Evolutionary conservation across 2,113 vertebrate species (phyloP), one percentile per base, ranked within the genome.

Genomic region (Suncus etruscus): DNA sequence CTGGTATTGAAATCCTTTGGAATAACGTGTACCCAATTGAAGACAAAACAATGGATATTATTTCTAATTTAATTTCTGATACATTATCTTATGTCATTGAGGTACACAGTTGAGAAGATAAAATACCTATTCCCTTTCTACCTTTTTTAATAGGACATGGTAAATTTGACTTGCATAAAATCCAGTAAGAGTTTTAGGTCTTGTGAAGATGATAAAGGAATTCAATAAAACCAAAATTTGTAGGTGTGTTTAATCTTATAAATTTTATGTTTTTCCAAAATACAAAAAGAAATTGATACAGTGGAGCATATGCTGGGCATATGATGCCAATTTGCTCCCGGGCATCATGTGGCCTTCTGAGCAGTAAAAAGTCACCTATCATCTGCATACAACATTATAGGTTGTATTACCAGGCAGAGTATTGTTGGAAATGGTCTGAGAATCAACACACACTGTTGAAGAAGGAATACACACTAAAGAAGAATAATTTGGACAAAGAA

Each of bases 91-190:
- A 7, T 22, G 22, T 31, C 11, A 74, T 22, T 68, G 39, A 93
- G 27, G 10, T 24, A 88, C 48, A 86, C 50, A 63, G 78, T 22
- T 73, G 27, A 89, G n/a, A 90, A 29, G 7, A 68, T 61, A 89
- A 89, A 91, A 70, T 45, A 74, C 16, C 10, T 29, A 24, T 8
- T 66, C 10, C n/a, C 31, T 86, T 85, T 93, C 47, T 86, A 68
- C 29, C 50, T 84, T 74, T 74, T 89, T 91, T 87, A 86, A 89
- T 29, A 89, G 84, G 77, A 61, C 90, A 74, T 92, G 83, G 80
- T 58, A 14, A 77, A 39, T 91, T 79, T 65, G 58, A 50, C 74
- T 95, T 89, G 39, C 92, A 91, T 91, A 87, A 86, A 50, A 79
- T 18, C 32, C 51, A 81, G 51, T 89, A 72, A 78, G 80, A 94